These are phyloP conservation scores for Lagorchestes hirsutus DNA, from an alignment of 2,797 vertebrate genomes.

Conservation along the genomic window DNA sequence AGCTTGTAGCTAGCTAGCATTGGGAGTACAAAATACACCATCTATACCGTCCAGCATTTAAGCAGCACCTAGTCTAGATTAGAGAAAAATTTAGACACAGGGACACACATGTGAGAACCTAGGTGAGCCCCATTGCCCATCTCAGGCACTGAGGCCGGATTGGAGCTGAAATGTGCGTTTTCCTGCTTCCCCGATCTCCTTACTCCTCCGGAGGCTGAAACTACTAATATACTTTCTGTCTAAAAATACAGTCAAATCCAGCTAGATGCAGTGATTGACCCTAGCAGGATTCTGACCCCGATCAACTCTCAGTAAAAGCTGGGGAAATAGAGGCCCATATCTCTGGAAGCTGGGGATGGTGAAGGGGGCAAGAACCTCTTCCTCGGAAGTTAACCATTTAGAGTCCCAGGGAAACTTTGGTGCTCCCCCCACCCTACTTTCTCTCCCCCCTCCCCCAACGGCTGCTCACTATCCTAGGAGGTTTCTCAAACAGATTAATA, in stretches of 20 bases:
- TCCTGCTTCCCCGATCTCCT: not conserved
- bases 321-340: constrained; percentile 29
- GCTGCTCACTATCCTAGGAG: constrained; percentile 29
- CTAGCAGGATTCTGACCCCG: not conserved
- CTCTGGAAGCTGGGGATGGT: not conserved
- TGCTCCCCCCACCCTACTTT: not conserved
- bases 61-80: not conserved
- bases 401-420: constrained; percentile 55
- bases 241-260: constrained; percentile 34
- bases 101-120: constrained; percentile 13
- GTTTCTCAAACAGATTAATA: constrained; percentile 70
- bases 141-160: not conserved
- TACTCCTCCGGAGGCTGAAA: not conserved
- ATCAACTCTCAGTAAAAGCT: not conserved
- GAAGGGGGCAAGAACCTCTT: not conserved
- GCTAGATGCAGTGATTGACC: not conserved
- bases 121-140: constrained; percentile 15
- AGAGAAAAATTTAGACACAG: not conserved
- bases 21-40: constrained; percentile 17
- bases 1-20: not conserved
- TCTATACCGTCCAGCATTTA: not conserved
- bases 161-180: not conserved
- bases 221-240: constrained; percentile 27
- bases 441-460: not conserved
- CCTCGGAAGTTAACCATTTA: constrained; percentile 13